Conservation (phyloP, 1,140 invertebrate species). For the Pseudomyrmex flavicornis region DNA sequence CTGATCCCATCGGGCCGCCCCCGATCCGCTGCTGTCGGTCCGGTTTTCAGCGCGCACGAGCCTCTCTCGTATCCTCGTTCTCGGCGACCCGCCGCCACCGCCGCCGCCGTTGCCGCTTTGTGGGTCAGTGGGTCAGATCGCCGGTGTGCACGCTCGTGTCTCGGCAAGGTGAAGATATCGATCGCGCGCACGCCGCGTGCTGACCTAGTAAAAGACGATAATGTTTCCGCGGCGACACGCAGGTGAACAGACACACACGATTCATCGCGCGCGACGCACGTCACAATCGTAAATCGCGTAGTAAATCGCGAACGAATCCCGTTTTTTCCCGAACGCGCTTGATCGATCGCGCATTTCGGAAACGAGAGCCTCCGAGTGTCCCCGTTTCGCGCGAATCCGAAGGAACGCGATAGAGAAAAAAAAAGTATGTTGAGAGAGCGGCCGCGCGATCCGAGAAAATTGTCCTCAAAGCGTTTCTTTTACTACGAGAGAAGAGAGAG, state of each 20-base stretch:
- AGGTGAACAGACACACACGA: slow-evolving; percentile 56
- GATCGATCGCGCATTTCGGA: too few relatives aligned
- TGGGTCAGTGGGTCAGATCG: slow-evolving; percentile 63
- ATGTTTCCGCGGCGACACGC: slow-evolving; percentile 55
- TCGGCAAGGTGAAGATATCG: slow-evolving; percentile 76
- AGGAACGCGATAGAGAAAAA: too few relatives aligned
- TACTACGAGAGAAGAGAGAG: not conserved
- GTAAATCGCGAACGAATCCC: not conserved
- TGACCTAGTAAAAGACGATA: slow-evolving; percentile 66
- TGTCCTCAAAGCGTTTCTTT: too few relatives aligned
- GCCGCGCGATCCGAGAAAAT: too few relatives aligned
- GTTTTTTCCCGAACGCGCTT: too few relatives aligned
- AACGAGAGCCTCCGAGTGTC: slow-evolving; percentile 2
- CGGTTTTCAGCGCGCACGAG: slow-evolving; percentile 22
- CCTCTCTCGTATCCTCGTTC: slow-evolving; percentile 39
- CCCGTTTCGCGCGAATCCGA: not conserved
- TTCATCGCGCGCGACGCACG: slow-evolving; percentile 27
- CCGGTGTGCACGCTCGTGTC: slow-evolving; percentile 64
- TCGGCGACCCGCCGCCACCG: slow-evolving; percentile 31
- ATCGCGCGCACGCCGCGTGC: slow-evolving; percentile 61
- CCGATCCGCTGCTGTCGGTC: not conserved
- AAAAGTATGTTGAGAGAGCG: too few relatives aligned
- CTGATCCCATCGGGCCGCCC: not conserved
- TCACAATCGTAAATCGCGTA: slow-evolving; percentile 37
- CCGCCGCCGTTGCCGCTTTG: not conserved